Conservation (phyloP, 2,113 vertebrate species). For the Aix galericulata region DNA sequence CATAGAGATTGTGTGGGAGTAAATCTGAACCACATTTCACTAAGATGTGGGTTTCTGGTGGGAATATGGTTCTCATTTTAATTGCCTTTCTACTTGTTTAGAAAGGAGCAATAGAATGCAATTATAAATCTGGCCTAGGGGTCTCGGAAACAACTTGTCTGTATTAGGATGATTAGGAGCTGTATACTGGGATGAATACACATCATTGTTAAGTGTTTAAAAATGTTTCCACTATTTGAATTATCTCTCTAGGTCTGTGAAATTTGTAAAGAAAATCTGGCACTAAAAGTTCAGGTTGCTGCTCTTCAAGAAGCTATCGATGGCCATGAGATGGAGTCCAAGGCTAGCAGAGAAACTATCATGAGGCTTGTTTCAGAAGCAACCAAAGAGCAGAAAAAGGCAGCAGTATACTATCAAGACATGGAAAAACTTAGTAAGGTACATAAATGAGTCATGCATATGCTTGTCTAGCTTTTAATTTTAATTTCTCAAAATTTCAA, state of each 20-base stretch:
- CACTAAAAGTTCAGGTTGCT: constrained; percentile 73
- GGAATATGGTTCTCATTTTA: not conserved
- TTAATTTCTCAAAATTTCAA: not conserved
- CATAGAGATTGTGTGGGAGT: not conserved
- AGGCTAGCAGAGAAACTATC: constrained; percentile 87
- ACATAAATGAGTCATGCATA: not conserved
- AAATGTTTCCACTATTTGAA: not conserved
- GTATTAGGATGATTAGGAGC: not conserved
- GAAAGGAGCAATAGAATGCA: not conserved
- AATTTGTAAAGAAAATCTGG: constrained; percentile 74
- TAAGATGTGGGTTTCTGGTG: not conserved
- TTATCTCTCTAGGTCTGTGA: constrained; percentile 74
- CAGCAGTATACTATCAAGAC: constrained; percentile 68
- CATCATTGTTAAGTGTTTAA: not conserved
- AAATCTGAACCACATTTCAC: not conserved
- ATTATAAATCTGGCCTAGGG: not conserved
- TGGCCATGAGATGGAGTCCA: constrained; percentile 87
- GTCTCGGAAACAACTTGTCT: not conserved
- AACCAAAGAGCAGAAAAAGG: constrained; percentile 78
- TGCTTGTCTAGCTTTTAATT: not conserved
- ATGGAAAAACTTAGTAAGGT: constrained; percentile 82
- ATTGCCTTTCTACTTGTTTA: not conserved
- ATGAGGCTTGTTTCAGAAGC: constrained; percentile 85
- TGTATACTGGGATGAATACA: not conserved
- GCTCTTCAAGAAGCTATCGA: constrained; percentile 81